Evolutionary conservation across 2,888 invertebrate genomes (phyloP).

Genomic region (Hyposoter didymator): DNA sequence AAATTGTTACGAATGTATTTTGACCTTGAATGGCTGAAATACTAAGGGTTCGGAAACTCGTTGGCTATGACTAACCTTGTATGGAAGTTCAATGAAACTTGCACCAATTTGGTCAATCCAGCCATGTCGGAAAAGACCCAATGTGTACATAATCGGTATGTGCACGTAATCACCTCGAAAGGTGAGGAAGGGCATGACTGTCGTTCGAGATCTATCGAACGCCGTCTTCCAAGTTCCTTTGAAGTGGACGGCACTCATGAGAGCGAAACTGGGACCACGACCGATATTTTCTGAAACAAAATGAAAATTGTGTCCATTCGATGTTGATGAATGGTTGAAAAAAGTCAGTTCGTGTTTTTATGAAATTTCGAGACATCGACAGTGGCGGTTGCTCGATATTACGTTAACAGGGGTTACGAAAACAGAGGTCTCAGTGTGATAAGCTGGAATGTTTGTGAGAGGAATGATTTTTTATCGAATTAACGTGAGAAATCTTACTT

Average conservation of each 20-base stretch:
- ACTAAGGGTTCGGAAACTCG: neutral
- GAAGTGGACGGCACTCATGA: neutral
- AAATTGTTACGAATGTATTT: neutral
- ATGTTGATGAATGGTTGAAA: neutral
- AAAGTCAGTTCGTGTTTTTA: neutral
- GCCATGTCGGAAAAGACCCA: neutral
- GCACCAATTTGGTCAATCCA: neutral
- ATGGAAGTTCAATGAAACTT: constrained; percentile 3
- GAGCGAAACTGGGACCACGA: neutral
- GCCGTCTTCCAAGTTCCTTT: constrained; percentile 3
- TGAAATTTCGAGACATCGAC: neutral
- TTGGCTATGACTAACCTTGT: neutral
- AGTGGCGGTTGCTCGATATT: too few species aligned
- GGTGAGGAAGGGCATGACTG: neutral
- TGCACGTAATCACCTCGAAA: neutral
- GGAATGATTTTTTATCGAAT: too few species aligned
- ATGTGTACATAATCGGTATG: neutral
- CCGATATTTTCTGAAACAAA: neutral
- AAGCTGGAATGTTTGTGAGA: too few species aligned
- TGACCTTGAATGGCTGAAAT: neutral
- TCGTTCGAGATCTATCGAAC: neutral
- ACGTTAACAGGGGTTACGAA: too few species aligned
- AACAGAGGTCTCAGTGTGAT: too few species aligned
- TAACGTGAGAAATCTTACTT: too few species aligned
- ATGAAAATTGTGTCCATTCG: neutral